A percentile compares a stretch with the other conserved stretches of the same genome.
These are phyloP conservation scores for Agrilus biguttatus DNA, from an alignment of 2,888 invertebrate species.

Conservation along the genomic window DNA sequence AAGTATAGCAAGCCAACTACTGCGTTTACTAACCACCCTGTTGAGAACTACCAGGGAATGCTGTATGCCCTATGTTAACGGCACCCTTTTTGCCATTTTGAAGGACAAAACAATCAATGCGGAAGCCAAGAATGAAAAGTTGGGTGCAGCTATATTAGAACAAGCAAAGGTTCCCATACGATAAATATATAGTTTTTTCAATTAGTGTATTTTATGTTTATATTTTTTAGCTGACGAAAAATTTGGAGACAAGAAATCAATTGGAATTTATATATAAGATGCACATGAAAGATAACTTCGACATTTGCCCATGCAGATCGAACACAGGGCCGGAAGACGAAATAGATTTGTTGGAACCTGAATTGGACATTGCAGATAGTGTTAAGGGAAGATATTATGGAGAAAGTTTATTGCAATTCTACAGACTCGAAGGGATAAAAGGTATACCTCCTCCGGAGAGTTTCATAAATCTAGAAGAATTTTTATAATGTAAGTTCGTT, in stretches of 20 bases:
- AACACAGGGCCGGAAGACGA: slow-evolving; percentile 11
- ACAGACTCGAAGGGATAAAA: background rate
- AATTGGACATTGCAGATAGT: slow-evolving; percentile 11
- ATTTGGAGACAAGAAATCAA: slow-evolving; percentile 7
- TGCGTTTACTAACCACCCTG: slow-evolving; percentile 18
- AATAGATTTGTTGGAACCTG: slow-evolving; percentile 14
- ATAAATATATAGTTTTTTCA: background rate
- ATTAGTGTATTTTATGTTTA: background rate
- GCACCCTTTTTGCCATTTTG: slow-evolving; percentile 31
- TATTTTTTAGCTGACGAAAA: background rate
- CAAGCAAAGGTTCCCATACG: slow-evolving; percentile 7
- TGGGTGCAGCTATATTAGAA: slow-evolving; percentile 8
- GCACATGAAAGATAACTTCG: slow-evolving; percentile 5
- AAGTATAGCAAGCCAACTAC: slow-evolving; percentile 13
- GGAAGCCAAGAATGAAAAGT: slow-evolving; percentile 22
- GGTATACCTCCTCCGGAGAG: background rate
- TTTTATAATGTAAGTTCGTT: background rate
- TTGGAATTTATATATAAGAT: slow-evolving; percentile 13
- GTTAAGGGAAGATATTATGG: slow-evolving; percentile 4
- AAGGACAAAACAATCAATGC: slow-evolving; percentile 33
- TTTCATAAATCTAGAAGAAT: background rate
- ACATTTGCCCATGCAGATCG: slow-evolving; percentile 10
- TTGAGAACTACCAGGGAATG: slow-evolving; percentile 17
- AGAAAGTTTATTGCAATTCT: slow-evolving; percentile 5
- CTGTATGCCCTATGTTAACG: slow-evolving; percentile 26